Conservation (phyloP, 2,888 invertebrate species). For the Deilephila porcellus region DNA sequence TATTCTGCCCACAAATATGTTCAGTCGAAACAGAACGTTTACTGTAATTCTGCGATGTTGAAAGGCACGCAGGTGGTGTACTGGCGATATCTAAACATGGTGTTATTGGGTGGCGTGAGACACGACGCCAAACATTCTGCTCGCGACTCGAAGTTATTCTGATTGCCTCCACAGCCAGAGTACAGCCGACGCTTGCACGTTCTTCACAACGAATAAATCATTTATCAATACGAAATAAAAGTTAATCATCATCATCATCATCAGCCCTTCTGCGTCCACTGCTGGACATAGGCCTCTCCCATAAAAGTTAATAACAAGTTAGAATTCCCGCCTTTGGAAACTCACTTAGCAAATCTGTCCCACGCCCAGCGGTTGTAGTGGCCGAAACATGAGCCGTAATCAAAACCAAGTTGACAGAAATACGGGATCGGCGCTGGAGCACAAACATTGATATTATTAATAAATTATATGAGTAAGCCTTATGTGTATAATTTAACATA, state of each 20-base stretch:
- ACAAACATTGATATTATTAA: neutral
- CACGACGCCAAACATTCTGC: conserved; percentile 62
- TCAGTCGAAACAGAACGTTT: neutral
- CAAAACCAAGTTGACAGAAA: conserved; percentile 64
- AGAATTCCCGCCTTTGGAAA: conserved; percentile 26
- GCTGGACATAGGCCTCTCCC: no score
- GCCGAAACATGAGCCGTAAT: conserved; percentile 72
- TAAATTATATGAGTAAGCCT: no score
- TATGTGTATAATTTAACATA: neutral
- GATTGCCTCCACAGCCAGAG: conserved; percentile 76
- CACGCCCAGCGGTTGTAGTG: conserved; percentile 67
- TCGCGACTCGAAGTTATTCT: conserved; percentile 69
- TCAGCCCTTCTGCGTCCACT: no score
- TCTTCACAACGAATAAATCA: conserved; percentile 47
- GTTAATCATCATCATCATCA: no score
- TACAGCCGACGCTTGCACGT: conserved; percentile 64
- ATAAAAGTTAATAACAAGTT: neutral
- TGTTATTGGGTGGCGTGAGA: conserved; percentile 57
- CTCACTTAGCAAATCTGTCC: conserved; percentile 62
- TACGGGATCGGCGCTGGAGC: conserved; percentile 57
- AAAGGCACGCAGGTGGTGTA: conserved; percentile 53
- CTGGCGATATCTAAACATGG: conserved; percentile 42
- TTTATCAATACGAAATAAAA: neutral
- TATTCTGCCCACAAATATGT: neutral
- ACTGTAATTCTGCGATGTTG: conserved; percentile 39